phyloP scores from a whole-genome alignment of 2,888 invertebrate genomes.

The Pseudococcus viburni region DNA sequence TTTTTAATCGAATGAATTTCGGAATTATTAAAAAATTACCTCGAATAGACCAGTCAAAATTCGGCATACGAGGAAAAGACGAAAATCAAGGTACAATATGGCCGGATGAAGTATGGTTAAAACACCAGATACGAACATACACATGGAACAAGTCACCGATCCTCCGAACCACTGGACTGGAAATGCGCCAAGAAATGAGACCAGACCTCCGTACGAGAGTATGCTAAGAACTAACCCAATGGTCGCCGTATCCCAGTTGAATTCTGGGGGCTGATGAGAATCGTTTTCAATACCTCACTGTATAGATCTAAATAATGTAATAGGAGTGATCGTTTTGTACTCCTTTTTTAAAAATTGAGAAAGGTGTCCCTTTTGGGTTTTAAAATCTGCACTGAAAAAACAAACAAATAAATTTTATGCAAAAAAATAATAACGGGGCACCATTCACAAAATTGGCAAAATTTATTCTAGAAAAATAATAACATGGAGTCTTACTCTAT shows the following conservation, averaged over 20 bases:
- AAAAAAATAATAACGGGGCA: no score
- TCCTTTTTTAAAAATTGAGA: no score
- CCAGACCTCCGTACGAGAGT: not conserved
- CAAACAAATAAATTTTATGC: no score
- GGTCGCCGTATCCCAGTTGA: not conserved
- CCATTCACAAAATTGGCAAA: no score
- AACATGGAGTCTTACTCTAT: no score
- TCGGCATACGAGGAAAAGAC: not conserved
- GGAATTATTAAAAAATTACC: not conserved
- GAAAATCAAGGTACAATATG: not conserved
- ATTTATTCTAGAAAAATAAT: no score
- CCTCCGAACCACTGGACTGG: not conserved
- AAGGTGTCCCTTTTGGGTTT: no score
- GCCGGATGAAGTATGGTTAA: slow-evolving; percentile 13
- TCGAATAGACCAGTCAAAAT: not conserved
- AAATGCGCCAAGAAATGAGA: not conserved
- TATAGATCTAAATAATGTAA: no score
- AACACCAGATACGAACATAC: not conserved
- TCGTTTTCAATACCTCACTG: no score
- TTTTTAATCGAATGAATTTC: no score
- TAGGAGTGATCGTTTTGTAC: no score
- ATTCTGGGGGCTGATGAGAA: not conserved
- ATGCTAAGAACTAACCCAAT: not conserved
- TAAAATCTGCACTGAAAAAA: no score
- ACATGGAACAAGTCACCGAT: not conserved